A percentile compares a stretch with the other conserved stretches of the same genome.
phyloP scores from a whole-genome alignment of 2,797 vertebrate genomes.

The Sternotherus odoratus region DNA sequence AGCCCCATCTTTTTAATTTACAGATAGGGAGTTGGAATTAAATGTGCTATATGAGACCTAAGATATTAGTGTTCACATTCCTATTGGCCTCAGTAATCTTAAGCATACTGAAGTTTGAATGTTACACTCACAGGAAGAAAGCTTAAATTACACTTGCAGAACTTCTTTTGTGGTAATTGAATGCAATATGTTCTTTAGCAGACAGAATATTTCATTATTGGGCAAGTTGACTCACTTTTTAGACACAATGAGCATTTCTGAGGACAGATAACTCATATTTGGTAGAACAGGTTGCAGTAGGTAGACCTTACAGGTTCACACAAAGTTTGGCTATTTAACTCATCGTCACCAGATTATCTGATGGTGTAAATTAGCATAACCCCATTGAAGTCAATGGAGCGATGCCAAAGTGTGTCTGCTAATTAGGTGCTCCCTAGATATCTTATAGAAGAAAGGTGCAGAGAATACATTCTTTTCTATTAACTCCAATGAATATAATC shows the following conservation, averaged over 20 bases:
- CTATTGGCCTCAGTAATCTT: background rate
- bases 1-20: conserved; percentile 39
- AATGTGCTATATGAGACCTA: background rate
- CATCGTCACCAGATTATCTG: background rate
- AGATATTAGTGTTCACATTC: background rate
- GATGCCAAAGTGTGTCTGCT: background rate
- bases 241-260: background rate
- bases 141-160: background rate
- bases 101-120: background rate
- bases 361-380: background rate
- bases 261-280: background rate
- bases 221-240: background rate
- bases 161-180: background rate
- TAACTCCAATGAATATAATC: background rate
- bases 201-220: conserved; percentile 28
- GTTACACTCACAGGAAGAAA: background rate
- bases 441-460: background rate
- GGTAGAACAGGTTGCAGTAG: background rate
- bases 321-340: background rate
- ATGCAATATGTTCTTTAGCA: background rate
- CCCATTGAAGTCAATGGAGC: background rate
- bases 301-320: conserved; percentile 10
- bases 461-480: background rate
- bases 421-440: background rate
- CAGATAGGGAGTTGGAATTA: background rate